Conservation (phyloP, 2,113 vertebrate genomes). For the Pionites leucogaster region DNA sequence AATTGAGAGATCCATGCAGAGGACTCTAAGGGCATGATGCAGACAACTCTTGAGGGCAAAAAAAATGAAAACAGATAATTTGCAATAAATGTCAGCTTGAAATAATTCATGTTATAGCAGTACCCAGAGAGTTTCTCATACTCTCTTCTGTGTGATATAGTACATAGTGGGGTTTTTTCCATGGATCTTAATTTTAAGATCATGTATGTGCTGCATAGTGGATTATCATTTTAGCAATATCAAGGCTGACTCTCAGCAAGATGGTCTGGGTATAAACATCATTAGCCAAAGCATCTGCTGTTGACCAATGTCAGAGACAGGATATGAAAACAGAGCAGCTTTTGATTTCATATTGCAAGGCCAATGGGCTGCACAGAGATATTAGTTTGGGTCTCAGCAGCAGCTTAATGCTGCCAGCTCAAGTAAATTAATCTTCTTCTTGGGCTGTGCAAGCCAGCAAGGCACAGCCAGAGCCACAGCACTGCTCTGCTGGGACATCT, state of each 20-base stretch:
- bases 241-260: background rate
- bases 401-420: background rate
- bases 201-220: background rate
- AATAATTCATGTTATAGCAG: background rate
- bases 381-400: background rate
- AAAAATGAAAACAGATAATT: background rate
- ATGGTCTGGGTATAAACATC: background rate
- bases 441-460: background rate
- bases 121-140: background rate
- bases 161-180: background rate
- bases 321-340: background rate
- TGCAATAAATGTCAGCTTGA: background rate
- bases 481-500: background rate
- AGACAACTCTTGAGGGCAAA: background rate
- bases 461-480: background rate
- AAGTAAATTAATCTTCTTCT: background rate
- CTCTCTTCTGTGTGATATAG: background rate
- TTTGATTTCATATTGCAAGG: background rate
- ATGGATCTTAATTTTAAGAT: background rate
- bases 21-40: background rate
- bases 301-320: background rate
- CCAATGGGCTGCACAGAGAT: background rate
- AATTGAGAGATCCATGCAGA: background rate
- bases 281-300: constrained; percentile 4
- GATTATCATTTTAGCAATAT: background rate